Percentiles rank a stretch among this genome's conserved stretches.
phyloP scores from a whole-genome alignment of 2,888 invertebrate genomes.

The Dinocampus coccinellae region DNA sequence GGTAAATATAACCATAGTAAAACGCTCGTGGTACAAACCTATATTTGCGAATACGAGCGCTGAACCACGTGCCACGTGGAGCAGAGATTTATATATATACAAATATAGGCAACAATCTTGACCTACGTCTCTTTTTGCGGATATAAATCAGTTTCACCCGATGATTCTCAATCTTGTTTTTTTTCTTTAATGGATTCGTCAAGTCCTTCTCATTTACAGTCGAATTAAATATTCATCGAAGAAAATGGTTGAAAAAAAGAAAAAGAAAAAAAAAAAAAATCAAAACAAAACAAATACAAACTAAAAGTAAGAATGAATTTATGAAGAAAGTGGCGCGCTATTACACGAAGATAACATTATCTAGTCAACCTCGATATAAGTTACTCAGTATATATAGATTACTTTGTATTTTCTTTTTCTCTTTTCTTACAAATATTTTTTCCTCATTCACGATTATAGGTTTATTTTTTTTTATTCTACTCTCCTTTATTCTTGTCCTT shows the following conservation, averaged over 20 bases:
- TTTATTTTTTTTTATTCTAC: neutral
- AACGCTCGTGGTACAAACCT: conserved; percentile 46
- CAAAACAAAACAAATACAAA: neutral
- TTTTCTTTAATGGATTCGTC: conserved; percentile 7
- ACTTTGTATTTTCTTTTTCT: neutral
- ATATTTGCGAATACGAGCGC: conserved; percentile 44
- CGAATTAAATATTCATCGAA: neutral
- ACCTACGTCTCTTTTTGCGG: conserved; percentile 50
- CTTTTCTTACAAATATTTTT: neutral
- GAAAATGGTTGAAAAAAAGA: neutral
- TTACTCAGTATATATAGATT: neutral
- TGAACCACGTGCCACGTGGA: conserved; percentile 44
- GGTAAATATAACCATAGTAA: conserved; percentile 46
- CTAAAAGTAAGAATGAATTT: neutral
- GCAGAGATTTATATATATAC: conserved; percentile 49
- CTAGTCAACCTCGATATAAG: neutral
- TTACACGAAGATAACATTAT: neutral
- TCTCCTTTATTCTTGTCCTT: conserved; percentile 3
- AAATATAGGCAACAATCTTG: conserved; percentile 50
- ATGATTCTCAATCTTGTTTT: conserved; percentile 20
- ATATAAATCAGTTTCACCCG: conserved; percentile 39
- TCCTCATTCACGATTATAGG: neutral
- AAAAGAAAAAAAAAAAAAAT: neutral
- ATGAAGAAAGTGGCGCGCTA: neutral
- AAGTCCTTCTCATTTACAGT: neutral